Evolutionary conservation across 1,140 invertebrate species (phyloP), one percentile per base, ranked within the genome.

Genomic region (Hyles euphorbiae): DNA sequence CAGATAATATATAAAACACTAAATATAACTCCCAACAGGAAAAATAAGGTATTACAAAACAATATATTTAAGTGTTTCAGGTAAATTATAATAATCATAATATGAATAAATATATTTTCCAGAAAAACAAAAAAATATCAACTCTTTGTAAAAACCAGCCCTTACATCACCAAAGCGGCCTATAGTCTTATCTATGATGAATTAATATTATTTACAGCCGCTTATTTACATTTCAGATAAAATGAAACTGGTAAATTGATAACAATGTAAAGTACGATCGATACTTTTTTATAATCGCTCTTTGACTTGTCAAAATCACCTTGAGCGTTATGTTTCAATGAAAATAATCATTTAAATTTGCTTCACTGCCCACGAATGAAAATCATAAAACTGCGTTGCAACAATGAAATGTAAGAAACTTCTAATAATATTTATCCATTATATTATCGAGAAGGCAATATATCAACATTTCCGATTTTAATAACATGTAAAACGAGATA

Each of bases 311-410:
- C 11, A 22, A 54, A 65, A 66, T 67, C 60, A 68, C 68, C 71
- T 76, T 75, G 70, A 69, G 44, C 9, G 56, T 52, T 60, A 70
- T 74, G 22, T 71, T 70, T 67, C 60, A 73, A 66, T 71, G 65
- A 65, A 67, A 55, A 56, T 36, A 63, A 76, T 68, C 64, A 75
- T 75, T 76, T 72, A 65, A 61, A 58, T 63, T 65, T 60, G 74
- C 76, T 79, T 76, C 72, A 66, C 53, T 70, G 51, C 8, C 51
- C 12, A n/a, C 34, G 34, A 53, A 46, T 11, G 44, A 4, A 10
- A 10, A 46, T 46, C 44, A 46, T 46, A 1, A 46, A 46, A 46
- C 44, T 9, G 4, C 11, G 3, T 11, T 6, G 44, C 44, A 9
- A 8, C 11, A 52, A 52, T 52, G 34, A 33, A 56, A 36, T 48